These are phyloP conservation scores for Eumerus sabulonum DNA, from an alignment of 2,888 invertebrate genomes.

Conservation along the genomic window DNA sequence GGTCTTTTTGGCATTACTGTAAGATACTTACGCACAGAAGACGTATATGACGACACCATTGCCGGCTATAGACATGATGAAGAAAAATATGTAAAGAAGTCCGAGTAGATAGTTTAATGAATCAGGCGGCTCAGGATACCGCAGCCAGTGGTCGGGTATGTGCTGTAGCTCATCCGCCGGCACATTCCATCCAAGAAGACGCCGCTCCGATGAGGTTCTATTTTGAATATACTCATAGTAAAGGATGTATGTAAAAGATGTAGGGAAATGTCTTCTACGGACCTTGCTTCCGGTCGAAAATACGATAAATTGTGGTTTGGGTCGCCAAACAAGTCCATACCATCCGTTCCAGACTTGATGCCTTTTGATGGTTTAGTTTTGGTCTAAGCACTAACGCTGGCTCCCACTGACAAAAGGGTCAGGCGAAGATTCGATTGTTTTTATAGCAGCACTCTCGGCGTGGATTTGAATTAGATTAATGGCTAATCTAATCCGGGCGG, in stretches of 20 bases:
- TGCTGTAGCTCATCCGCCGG: conserved; percentile 87
- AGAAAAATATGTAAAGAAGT: conserved; percentile 87
- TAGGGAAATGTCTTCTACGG: conserved; percentile 8
- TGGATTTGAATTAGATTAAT: conserved; percentile 43
- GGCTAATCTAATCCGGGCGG: conserved; percentile 42
- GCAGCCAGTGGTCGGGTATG: conserved; percentile 90
- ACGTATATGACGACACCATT: conserved; percentile 93
- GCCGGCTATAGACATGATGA: conserved; percentile 86
- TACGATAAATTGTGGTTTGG: conserved; percentile 51
- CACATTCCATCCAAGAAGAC: conserved; percentile 87
- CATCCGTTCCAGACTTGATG: conserved; percentile 12
- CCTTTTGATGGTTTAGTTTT: background rate
- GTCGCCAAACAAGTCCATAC: conserved; percentile 53
- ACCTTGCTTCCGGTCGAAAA: conserved; percentile 64
- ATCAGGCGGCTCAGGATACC: conserved; percentile 88
- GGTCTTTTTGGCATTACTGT: too few species aligned
- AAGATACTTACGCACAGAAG: conserved; percentile 80
- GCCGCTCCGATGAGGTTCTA: conserved; percentile 74
- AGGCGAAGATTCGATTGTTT: conserved; percentile 18
- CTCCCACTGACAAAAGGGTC: conserved; percentile 43
- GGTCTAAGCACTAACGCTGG: conserved; percentile 25
- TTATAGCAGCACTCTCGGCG: conserved; percentile 29
- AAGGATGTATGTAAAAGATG: background rate
- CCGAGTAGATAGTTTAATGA: conserved; percentile 89
- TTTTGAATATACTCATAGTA: conserved; percentile 2